Evolutionary conservation across 2,113 vertebrate genomes (phyloP), one percentile per base, ranked within the genome.

Genomic region (Periophthalmodon schlosseri): DNA sequence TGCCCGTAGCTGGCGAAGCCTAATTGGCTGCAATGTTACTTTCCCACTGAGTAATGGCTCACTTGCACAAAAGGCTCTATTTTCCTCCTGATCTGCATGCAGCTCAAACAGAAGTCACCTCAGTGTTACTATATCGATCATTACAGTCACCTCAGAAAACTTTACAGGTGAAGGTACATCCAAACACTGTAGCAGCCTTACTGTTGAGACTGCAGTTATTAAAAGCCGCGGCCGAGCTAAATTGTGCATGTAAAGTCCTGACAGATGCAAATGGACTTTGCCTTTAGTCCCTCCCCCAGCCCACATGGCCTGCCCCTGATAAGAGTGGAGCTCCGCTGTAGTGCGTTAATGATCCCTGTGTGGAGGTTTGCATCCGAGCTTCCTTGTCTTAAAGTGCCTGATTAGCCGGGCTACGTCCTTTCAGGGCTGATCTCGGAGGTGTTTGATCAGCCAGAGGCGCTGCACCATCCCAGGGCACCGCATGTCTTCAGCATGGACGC

Each of bases 371-470:
- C 69, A 68, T 56, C 68, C 33, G 69, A 44, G 67, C 83, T 77
- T 70, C 73, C 72, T 76, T 63, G 68, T 77, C 84, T 89, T 85
- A 86, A 92, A 84, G 72, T 72, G 73, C 68, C 46, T 85, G 86
- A 90, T 89, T 90, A 90, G 87, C 77, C 82, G 81, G 79, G 78
- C 87, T 75, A 84, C 67, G 64, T 86, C 74, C 80, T 76, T 85
- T 90, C 85, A 86, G 80, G 46, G 60, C 73, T 87, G 72, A 86
- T 91, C 83, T 80, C n/a, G 20, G 67, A 61, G 80, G 75, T 81
- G 89, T 89, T 92, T 92, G 91, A 90, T 92, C 88, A 90, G 28
- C 11, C 11, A 20, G 76, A 78, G 84, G 54, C 8, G 71, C 57
- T 4, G 20, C 47, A 49, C 61, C 5, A 77, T 78, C 72, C 56